These are phyloP conservation scores for Cheilosia scutellata DNA, from an alignment of 2,888 invertebrate species.

Conservation along the genomic window DNA sequence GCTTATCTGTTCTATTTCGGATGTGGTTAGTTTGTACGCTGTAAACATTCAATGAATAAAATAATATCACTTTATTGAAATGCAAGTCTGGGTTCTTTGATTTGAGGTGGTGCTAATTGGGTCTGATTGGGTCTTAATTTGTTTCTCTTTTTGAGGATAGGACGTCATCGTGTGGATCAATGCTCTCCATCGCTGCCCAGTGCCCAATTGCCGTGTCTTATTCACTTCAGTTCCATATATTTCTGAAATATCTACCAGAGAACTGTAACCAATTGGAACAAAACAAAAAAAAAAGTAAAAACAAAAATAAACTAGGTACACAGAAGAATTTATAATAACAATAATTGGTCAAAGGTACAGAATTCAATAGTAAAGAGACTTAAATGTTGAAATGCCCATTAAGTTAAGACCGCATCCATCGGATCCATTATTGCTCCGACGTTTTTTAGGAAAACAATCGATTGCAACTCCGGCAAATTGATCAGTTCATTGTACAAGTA, in stretches of 20 bases:
- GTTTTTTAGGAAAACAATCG: slow-evolving; percentile 92
- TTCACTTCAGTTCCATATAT: too few relatives aligned
- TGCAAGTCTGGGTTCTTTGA: neutral
- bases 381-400: slow-evolving; percentile 2
- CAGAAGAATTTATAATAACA: slow-evolving; percentile 24
- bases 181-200: too few relatives aligned
- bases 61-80: slow-evolving; percentile 27
- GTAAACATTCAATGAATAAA: slow-evolving; percentile 64
- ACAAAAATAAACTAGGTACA: too few relatives aligned
- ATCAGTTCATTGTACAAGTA: slow-evolving; percentile 89
- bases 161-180: too few relatives aligned
- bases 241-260: too few relatives aligned
- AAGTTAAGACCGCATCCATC: neutral
- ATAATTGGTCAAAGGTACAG: slow-evolving; percentile 50
- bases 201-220: too few relatives aligned
- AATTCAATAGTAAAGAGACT: slow-evolving; percentile 76
- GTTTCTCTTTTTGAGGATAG: too few relatives aligned
- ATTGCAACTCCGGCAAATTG: slow-evolving; percentile 93
- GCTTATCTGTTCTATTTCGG: too few relatives aligned
- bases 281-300: too few relatives aligned
- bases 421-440: slow-evolving; percentile 4
- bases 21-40: too few relatives aligned
- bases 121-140: neutral
- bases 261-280: too few relatives aligned
- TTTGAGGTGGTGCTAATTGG: neutral